These are phyloP conservation scores for Cherax destructor DNA, from an alignment of 1,140 invertebrate species.

Conservation along the genomic window DNA sequence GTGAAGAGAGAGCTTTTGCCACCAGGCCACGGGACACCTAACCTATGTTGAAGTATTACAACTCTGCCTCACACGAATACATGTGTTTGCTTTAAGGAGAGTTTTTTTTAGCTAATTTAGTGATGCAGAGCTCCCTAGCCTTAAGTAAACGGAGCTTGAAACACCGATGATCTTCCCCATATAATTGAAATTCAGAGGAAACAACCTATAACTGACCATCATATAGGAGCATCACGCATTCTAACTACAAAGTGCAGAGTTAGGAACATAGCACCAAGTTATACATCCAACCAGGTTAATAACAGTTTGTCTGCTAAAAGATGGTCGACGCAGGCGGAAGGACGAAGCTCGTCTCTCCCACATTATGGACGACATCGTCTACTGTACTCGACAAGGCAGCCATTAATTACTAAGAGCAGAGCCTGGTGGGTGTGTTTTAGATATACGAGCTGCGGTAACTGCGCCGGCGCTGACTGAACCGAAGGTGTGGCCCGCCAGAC, in stretches of 20 bases:
- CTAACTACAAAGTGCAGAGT: not conserved
- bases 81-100: not conserved
- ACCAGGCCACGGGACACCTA: too few relatives aligned
- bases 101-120: not conserved
- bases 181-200: not conserved
- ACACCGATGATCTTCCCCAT: not conserved
- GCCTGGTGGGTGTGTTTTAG: not conserved
- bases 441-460: not conserved
- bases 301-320: not conserved
- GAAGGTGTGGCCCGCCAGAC: conserved; percentile 10
- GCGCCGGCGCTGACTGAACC: conserved; percentile 17
- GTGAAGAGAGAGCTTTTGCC: too few relatives aligned
- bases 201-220: not conserved
- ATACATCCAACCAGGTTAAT: not conserved
- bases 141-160: not conserved
- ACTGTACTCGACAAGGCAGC: not conserved
- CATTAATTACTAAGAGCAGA: not conserved
- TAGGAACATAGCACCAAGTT: not conserved
- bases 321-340: not conserved
- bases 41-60: conserved; percentile 27
- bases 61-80: conserved; percentile 24
- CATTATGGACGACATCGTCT: not conserved
- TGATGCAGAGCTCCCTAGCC: not conserved
- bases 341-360: not conserved
- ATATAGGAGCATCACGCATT: not conserved